These are phyloP conservation scores for Drosophila lutescens DNA, from an alignment of 2,888 invertebrate species.

Conservation along the genomic window DNA sequence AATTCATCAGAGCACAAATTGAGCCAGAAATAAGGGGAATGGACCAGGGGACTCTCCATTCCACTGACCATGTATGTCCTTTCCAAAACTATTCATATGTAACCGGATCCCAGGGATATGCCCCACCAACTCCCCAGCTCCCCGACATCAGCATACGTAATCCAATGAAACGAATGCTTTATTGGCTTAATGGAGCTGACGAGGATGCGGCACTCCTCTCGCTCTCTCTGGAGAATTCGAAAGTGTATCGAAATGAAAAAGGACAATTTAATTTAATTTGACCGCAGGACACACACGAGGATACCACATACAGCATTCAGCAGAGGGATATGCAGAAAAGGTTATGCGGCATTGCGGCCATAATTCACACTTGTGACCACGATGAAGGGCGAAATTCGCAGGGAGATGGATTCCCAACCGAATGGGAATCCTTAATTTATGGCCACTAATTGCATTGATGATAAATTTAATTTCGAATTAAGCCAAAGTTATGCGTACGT, in stretches of 20 bases:
- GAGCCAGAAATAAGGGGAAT: constrained; percentile 25
- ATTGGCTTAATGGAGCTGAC: constrained; percentile 78
- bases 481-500: constrained; percentile 32
- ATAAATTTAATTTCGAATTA: constrained; percentile 81
- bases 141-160: constrained; percentile 72
- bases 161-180: constrained; percentile 81
- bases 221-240: constrained; percentile 63
- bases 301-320: background rate
- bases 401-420: constrained; percentile 16
- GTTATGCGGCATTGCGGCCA: constrained; percentile 54
- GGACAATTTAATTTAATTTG: constrained; percentile 83
- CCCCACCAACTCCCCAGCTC: background rate
- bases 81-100: constrained; percentile 41
- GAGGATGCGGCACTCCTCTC: constrained; percentile 45
- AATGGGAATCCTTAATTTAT: constrained; percentile 71
- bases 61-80: constrained; percentile 15
- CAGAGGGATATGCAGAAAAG: constrained; percentile 46
- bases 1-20: constrained; percentile 74
- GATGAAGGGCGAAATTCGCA: constrained; percentile 6
- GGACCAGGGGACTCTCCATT: constrained; percentile 15
- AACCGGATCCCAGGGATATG: constrained; percentile 60
- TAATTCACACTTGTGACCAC: constrained; percentile 77
- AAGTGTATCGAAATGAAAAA: constrained; percentile 78
- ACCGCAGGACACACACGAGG: constrained; percentile 45
- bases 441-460: constrained; percentile 82